Percentiles rank a stretch among this genome's conserved stretches.
Evolutionary conservation across 2,888 invertebrate species (phyloP).

Genomic region (Epistrophe eligans): DNA sequence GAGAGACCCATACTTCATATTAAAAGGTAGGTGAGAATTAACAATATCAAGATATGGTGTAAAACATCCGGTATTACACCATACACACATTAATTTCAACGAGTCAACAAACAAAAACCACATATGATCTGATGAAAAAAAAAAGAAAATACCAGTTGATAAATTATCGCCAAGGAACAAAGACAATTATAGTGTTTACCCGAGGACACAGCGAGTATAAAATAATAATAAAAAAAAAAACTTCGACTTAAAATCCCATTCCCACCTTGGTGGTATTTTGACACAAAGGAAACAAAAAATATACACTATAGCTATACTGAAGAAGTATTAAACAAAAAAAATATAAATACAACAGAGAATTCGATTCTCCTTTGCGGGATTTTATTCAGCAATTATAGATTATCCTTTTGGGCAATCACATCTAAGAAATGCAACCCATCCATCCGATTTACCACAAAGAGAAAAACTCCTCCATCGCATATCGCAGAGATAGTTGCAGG

Average conservation of each 20-base stretch:
- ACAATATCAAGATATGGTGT: background rate
- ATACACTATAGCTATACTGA: background rate
- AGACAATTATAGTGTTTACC: constrained; percentile 10
- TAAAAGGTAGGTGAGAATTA: background rate
- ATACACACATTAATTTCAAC: background rate
- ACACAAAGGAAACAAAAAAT: constrained; percentile 7
- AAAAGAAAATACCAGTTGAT: background rate
- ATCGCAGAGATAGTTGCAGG: background rate
- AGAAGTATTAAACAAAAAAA: background rate
- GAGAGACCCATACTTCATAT: background rate
- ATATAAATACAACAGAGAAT: constrained; percentile 41
- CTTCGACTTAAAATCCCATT: constrained; percentile 25
- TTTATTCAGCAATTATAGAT: constrained; percentile 66
- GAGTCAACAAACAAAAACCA: background rate
- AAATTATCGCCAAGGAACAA: constrained; percentile 22
- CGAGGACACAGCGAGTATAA: background rate
- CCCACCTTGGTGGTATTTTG: constrained; percentile 60
- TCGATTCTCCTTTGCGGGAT: constrained; percentile 24
- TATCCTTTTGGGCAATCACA: constrained; percentile 74
- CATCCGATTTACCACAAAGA: background rate
- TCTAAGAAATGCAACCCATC: constrained; percentile 22
- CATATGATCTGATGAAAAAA: background rate
- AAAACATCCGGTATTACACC: background rate
- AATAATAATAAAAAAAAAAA: background rate
- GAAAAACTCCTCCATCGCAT: background rate